A percentile compares a stretch with the other conserved stretches of the same genome.
Evolutionary conservation across 2,113 vertebrate species (phyloP).

Genomic region (Naja naja): DNA sequence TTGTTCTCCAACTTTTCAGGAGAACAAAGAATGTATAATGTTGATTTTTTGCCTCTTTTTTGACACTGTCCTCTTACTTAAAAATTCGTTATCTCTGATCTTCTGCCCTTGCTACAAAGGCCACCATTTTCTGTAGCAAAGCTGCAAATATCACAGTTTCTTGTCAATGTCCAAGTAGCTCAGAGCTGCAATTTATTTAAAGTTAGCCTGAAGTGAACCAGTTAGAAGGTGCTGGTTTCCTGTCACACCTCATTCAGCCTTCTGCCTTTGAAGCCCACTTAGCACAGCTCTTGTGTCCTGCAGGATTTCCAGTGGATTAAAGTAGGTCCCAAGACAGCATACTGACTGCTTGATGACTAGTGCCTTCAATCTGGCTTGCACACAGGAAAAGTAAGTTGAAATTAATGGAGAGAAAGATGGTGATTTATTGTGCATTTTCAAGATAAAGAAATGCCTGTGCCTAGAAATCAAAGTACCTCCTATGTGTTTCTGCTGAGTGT

Average conservation of each 20-base stretch:
- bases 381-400: neutral
- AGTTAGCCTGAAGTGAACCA: constrained; percentile 65
- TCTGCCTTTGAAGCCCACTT: constrained; percentile 64
- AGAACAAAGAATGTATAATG: neutral
- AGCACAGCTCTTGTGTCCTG: constrained; percentile 41
- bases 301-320: constrained; percentile 46
- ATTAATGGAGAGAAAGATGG: neutral
- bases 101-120: constrained; percentile 26
- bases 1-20: neutral
- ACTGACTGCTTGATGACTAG: constrained; percentile 38
- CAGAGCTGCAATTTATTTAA: constrained; percentile 61
- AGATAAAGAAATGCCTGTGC: neutral
- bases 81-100: constrained; percentile 25
- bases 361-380: constrained; percentile 48
- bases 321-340: constrained; percentile 40
- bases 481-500: neutral
- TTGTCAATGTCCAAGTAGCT: constrained; percentile 52
- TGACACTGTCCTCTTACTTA: constrained; percentile 8
- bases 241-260: constrained; percentile 59
- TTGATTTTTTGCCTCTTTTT: constrained; percentile 26
- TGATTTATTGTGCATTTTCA: neutral
- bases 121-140: constrained; percentile 49
- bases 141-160: constrained; percentile 51
- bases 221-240: constrained; percentile 65
- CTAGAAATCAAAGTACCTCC: neutral